Evolutionary conservation across 1,140 invertebrate species (phyloP).

Genomic region (Trachelipus rathkii): DNA sequence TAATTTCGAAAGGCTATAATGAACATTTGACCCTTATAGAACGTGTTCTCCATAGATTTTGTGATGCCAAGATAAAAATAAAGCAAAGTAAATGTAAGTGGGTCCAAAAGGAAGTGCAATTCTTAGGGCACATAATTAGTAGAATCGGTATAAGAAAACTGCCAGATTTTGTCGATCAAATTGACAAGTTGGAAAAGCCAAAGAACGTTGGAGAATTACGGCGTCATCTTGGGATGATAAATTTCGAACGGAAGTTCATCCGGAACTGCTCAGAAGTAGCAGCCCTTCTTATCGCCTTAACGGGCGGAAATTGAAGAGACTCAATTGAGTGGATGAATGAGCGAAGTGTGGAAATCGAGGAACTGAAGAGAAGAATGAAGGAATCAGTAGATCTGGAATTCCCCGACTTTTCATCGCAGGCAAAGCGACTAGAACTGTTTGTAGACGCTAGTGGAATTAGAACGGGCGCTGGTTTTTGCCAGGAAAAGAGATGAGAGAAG

Average conservation of each 20-base stretch:
- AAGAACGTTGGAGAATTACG: neutral
- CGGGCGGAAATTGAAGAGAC: neutral
- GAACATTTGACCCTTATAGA: neutral
- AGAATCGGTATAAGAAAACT: too few species aligned
- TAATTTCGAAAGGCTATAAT: neutral
- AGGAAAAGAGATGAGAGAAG: neutral
- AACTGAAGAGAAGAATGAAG: slow-evolving; percentile 8
- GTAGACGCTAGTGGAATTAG: neutral
- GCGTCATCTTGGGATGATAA: slow-evolving; percentile 3
- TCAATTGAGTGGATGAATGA: neutral
- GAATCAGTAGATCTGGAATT: neutral
- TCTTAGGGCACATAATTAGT: slow-evolving; percentile 10
- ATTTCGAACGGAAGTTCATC: slow-evolving; percentile 19
- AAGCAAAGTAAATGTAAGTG: neutral
- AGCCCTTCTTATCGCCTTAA: neutral
- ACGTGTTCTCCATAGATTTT: neutral
- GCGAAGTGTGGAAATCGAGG: neutral
- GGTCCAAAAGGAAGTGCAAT: neutral
- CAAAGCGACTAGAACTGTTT: neutral
- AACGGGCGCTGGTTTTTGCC: neutral
- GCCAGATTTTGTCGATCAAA: neutral
- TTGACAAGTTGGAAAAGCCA: neutral
- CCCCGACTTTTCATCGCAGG: neutral
- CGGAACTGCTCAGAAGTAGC: neutral
- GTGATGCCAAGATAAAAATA: neutral